These are phyloP conservation scores for Paelopatides confundens DNA, from an alignment of 53 echinoderm and acorn worm species.

Conservation along the genomic window DNA sequence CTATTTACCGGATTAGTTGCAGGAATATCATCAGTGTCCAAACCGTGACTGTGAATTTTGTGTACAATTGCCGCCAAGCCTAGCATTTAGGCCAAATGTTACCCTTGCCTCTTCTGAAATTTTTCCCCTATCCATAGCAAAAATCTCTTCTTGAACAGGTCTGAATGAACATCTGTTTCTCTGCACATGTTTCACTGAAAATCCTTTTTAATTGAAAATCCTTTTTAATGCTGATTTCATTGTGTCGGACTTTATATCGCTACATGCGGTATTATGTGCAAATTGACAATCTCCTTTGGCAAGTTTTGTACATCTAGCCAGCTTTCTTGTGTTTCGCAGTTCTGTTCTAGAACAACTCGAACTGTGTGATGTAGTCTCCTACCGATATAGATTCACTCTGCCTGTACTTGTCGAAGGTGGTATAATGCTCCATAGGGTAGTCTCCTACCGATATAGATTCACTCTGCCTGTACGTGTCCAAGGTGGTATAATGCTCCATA, in stretches of 20 bases:
- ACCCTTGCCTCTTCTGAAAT: no score
- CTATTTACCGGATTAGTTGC: slow-evolving; percentile 38
- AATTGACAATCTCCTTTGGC: slow-evolving; percentile 14
- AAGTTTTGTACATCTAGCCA: slow-evolving; percentile 13
- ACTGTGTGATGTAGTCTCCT: slow-evolving; percentile 13
- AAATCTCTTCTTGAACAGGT: no score
- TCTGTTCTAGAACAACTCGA: slow-evolving; percentile 11
- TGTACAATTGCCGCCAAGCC: no score
- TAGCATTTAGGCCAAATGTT: neutral
- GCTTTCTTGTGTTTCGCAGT: slow-evolving; percentile 6
- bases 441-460: neutral
- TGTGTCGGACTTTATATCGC: slow-evolving; percentile 27
- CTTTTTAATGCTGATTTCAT: slow-evolving; percentile 43
- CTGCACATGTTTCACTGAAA: neutral
- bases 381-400: neutral
- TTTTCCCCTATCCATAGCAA: no score
- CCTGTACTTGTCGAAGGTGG: neutral
- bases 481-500: slow-evolving; percentile 10
- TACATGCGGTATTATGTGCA: slow-evolving; percentile 39
- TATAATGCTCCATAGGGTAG: slow-evolving; percentile 29
- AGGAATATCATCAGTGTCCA: neutral
- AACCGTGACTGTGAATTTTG: no score
- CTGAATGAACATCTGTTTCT: no score
- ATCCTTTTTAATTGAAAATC: no score
- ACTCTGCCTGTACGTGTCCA: neutral